Evolutionary conservation across 2,888 invertebrate genomes (phyloP).

Genomic region (Drosophila villosipedis): DNA sequence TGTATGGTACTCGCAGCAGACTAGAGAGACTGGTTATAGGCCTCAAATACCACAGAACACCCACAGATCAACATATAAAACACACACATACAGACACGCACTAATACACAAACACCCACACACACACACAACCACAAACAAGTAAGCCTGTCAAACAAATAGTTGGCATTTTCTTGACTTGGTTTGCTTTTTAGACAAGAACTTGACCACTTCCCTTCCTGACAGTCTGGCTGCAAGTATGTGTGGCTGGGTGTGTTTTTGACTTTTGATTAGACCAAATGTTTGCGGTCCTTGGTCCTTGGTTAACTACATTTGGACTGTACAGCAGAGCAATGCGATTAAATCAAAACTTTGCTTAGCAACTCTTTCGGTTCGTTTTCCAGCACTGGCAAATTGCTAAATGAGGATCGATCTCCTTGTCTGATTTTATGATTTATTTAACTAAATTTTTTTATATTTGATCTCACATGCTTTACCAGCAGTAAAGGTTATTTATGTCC

Average conservation of each 20-base stretch:
- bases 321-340: conserved; percentile 36
- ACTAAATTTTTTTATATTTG: background rate
- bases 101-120: background rate
- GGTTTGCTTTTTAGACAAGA: conserved; percentile 67
- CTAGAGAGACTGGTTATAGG: conserved; percentile 29
- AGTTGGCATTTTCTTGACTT: conserved; percentile 75
- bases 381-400: background rate
- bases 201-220: conserved; percentile 40
- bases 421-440: background rate
- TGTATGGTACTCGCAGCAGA: conserved; percentile 13
- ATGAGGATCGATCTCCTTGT: background rate
- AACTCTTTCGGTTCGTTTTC: background rate
- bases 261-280: conserved; percentile 77
- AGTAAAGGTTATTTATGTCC: background rate
- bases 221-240: background rate
- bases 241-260: conserved; percentile 36
- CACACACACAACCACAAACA: background rate
- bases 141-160: conserved; percentile 62
- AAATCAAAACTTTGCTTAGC: background rate
- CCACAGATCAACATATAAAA: background rate
- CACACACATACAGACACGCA: background rate
- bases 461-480: background rate
- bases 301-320: conserved; percentile 60
- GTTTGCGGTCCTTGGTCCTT: conserved; percentile 61
- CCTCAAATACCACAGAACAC: conserved; percentile 17